phyloP scores from a whole-genome alignment of 2,888 invertebrate species.

The Agrochola lychnidis region DNA sequence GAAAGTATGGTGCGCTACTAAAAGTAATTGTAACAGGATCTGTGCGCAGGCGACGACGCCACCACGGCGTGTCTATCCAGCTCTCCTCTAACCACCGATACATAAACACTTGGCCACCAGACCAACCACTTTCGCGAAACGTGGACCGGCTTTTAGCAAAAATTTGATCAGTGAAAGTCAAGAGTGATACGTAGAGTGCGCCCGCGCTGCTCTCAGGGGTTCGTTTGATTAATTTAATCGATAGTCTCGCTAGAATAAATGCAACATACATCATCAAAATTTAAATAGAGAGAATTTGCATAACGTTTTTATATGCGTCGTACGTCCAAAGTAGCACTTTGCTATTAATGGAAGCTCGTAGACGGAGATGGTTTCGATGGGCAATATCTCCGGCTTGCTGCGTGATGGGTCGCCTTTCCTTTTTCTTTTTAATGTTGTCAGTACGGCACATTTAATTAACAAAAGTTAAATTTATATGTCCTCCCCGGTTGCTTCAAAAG shows the following conservation, averaged over 20 bases:
- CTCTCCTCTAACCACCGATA: constrained; percentile 71
- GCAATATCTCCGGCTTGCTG: constrained; percentile 35
- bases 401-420: constrained; percentile 48
- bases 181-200: constrained; percentile 78
- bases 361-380: constrained; percentile 21
- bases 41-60: constrained; percentile 63
- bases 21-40: constrained; percentile 71
- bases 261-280: constrained; percentile 51
- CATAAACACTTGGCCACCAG: constrained; percentile 76
- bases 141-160: constrained; percentile 89
- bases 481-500: constrained; percentile 46
- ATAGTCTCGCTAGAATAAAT: constrained; percentile 63
- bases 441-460: constrained; percentile 61
- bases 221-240: constrained; percentile 78
- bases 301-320: constrained; percentile 27
- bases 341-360: constrained; percentile 38
- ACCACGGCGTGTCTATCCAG: constrained; percentile 74
- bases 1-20: constrained; percentile 59
- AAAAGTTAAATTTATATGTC: constrained; percentile 59
- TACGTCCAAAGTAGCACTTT: constrained; percentile 32
- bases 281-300: constrained; percentile 46
- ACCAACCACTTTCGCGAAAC: constrained; percentile 89
- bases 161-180: constrained; percentile 90
- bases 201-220: constrained; percentile 74
- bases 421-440: constrained; percentile 54